phyloP scores from a whole-genome alignment of 2,797 vertebrate species.

The Kryptolebias ocellatus region DNA sequence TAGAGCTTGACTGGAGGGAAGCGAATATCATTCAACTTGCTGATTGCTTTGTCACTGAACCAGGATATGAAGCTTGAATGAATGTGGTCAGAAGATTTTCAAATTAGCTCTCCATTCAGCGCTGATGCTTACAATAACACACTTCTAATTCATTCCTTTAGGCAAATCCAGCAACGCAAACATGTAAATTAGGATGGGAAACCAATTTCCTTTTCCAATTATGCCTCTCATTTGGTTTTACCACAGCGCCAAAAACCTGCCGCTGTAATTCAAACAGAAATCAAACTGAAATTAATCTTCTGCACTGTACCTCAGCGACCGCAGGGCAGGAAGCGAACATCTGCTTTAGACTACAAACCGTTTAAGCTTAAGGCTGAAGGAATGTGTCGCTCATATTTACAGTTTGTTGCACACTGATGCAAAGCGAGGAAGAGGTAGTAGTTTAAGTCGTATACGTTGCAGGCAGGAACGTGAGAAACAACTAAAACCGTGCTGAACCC shows the following conservation, averaged over 20 bases:
- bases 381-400: conserved; percentile 52
- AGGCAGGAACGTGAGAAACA: conserved; percentile 62
- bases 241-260: conserved; percentile 54
- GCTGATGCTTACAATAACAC: conserved; percentile 63
- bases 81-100: conserved; percentile 57
- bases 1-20: conserved; percentile 53
- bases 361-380: conserved; percentile 45
- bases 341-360: conserved; percentile 36
- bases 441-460: conserved; percentile 32
- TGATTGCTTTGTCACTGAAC: conserved; percentile 72
- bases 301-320: conserved; percentile 27
- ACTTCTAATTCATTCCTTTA: conserved; percentile 69
- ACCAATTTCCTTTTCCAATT: conserved; percentile 72
- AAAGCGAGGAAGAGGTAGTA: conserved; percentile 34
- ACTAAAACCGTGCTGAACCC: conserved; percentile 65
- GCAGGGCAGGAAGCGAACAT: conserved; percentile 28
- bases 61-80: conserved; percentile 51
- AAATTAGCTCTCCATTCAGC: conserved; percentile 52
- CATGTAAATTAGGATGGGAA: conserved; percentile 68
- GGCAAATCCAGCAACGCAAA: conserved; percentile 68
- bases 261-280: conserved; percentile 56
- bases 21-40: conserved; percentile 59
- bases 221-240: conserved; percentile 62
- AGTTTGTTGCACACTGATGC: conserved; percentile 39
- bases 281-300: conserved; percentile 69